Evolutionary conservation across 2,888 invertebrate species (phyloP), one percentile per base, ranked within the genome.

Genomic region (Oscheius sp.): DNA sequence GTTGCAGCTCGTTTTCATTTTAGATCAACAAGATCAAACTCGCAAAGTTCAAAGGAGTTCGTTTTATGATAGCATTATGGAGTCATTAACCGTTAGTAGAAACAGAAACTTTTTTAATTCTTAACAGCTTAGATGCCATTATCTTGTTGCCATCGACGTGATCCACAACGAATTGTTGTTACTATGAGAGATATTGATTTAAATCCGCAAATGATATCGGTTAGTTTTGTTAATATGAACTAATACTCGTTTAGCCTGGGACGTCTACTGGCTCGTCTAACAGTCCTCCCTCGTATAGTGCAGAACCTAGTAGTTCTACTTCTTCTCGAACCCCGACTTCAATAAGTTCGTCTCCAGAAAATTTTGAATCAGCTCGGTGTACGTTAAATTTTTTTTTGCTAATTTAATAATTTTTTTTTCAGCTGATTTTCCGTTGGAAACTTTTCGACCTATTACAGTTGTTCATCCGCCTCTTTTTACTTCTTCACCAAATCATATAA

Each of bases 191-290:
- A 58, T 58, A 18, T 27, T n/a, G 29, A 58, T 3, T 13, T 58
- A 7, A 58, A 58, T 27, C 58, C 58, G 2, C 25, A 58, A n/a
- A 58, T 58, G 58, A 58, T 58, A 7, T 58, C 58, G 7, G 58
- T 58, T 29, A 9, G 58, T 58, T 16, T 27, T 58, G 27, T 29
- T 35, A 9, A 27, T 13, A 58, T 18, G 55, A 58, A 7, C 21
- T 49, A 49, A 7, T 12, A 16, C 27, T 58, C 1, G 21, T 53
- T 53, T 27, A 58, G 58, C 58, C 58, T 5, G 58, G 29, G 6
- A 21, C 49, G 13, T 21, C 5, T 49, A 49, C 6, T 49, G 13
- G 49, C 2, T 49, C 49, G 6, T 3, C 16, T 5, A 49, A 16
- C 13, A 49, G 21, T 49, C 13, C 49, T 7, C n/a, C 61, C 18